Evolutionary conservation across 2,797 vertebrate genomes (phyloP), one percentile per base, ranked within the genome.

Genomic region (Avahi laniger): DNA sequence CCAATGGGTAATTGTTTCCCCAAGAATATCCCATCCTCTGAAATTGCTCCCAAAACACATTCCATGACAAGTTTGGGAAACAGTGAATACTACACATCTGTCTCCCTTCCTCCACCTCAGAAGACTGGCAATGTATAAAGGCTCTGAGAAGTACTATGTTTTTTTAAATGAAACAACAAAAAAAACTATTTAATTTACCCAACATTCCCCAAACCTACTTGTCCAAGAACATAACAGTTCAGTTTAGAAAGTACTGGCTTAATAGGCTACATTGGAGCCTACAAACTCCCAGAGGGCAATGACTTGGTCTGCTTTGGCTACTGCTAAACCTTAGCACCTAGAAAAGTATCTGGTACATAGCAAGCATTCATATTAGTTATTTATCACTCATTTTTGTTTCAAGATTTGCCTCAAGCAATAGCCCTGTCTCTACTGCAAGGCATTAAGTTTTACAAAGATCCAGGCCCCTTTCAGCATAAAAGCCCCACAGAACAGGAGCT

Each of bases 31-130:
- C 18, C 50, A 59, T 59, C 24, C 48, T 89, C 79, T 79, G 46
- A 91, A 93, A 93, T 76, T 76, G 70, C 26, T 87, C 41, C 75
- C 57, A 83, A 96, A 97, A 69, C 11, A 59, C 2, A 93, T 13
- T 96, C 65, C 20, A 72, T 9, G 35, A 76, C 18, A 65, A 84
- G 33, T 70, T 38, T 59, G 26, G 22, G 43, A 41, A 76, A 76
- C 20, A 67, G 0, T 67, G 35, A 94, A 65, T 48, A 73, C 4
- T 38, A 1, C 12, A 35, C 20, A 35, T 30, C 41, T 24, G 38
- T 17, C 48, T 43, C 48, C 48, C 50, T 20, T 52, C 72, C 14
- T 20, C 63, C 33, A 50, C 41, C 75, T 85, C 52, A 15, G 48
- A 88, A 92, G 15, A 76, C 0, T 33, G 48, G 43, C 43, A 46